Conservation (phyloP, 2,797 vertebrate species). For the Peromyscus melanophrys region DNA sequence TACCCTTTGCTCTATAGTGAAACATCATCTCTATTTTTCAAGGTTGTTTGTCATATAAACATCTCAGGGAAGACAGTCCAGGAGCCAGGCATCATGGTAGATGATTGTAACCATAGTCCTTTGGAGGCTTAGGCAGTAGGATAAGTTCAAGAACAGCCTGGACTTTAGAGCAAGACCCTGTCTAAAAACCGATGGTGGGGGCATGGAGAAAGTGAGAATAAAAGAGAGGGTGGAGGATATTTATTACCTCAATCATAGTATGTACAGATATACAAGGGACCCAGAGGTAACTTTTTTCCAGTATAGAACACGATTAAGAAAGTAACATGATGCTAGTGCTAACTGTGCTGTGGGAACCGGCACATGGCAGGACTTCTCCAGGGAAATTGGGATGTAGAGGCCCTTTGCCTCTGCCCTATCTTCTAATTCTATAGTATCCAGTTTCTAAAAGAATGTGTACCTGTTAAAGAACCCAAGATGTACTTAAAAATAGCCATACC, state of each 20-base stretch:
- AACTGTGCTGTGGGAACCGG: neutral
- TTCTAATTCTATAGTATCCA: neutral
- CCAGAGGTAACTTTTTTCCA: neutral
- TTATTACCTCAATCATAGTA: neutral
- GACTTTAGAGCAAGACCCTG: neutral
- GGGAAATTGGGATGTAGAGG: neutral
- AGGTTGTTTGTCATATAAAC: neutral
- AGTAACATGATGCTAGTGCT: neutral
- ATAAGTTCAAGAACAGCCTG: neutral
- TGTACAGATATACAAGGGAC: neutral
- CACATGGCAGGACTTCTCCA: neutral
- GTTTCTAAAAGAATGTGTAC: neutral
- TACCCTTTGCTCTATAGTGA: neutral
- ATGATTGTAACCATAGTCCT: neutral
- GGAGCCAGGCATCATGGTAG: neutral
- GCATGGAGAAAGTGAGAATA: no score
- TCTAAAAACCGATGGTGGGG: neutral
- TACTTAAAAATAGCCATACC: neutral
- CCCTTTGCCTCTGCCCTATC: neutral
- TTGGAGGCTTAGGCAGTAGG: neutral
- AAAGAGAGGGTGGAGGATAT: neutral
- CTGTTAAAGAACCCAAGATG: neutral
- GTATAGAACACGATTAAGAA: neutral
- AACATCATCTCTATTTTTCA: neutral
- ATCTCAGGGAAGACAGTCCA: constrained; percentile 7